Base-by-base conservation (phyloP, 2,797 vertebrate genomes). In the Protosalanx chinensis region DNA sequence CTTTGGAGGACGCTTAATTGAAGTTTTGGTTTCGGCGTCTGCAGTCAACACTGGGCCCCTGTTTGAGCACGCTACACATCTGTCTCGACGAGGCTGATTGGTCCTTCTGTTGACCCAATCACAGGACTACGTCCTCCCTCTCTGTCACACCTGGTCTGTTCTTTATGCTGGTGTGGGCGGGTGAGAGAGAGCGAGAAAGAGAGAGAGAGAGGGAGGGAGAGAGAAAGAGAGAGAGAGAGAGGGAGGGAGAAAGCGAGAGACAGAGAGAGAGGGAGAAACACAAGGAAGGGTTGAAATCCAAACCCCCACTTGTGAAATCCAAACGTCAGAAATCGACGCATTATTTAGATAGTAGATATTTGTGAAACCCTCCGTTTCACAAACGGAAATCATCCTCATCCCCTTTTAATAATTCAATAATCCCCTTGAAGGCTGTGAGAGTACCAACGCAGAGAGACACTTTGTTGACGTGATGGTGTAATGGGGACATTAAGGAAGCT, bases 401-500 rank as follows among this genome's bases (percentile, higher is more conserved):
- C 8, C 6, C 37, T 41, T 41, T 41, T 41, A 41, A 41, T 41
- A 41, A 41, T 10, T 6, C 37, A 41, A 8, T 41, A 2, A 10
- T 41, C 37, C 37, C 37, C 37, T 41, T 10, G 7, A 41, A 41
- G 37, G 37, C 37, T 41, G 37, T 12, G 37, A 41, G 37, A 8
- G 78, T 73, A 79, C 60, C 69, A 74, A 76, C 73, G 64, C 71
- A 58, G 68, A 63, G 76, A 80, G 68, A 67, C 23, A 30, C 20
- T 27, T 41, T 27, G n/a, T 5, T 35, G 37, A 41, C 8, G 23
- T 84, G 76, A 87, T 85, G 63, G 82, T 79, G 84, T 71, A 37
- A 72, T 82, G 79, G 79, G 80, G 81, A 53, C 51, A 64, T 16
- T 16, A 71, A 74, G 78, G 73, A 86, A 84, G 79, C 70, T 79